Evolutionary conservation across 2,888 invertebrate genomes (phyloP), one percentile per base, ranked within the genome.

Genomic region (Allygus modestus): DNA sequence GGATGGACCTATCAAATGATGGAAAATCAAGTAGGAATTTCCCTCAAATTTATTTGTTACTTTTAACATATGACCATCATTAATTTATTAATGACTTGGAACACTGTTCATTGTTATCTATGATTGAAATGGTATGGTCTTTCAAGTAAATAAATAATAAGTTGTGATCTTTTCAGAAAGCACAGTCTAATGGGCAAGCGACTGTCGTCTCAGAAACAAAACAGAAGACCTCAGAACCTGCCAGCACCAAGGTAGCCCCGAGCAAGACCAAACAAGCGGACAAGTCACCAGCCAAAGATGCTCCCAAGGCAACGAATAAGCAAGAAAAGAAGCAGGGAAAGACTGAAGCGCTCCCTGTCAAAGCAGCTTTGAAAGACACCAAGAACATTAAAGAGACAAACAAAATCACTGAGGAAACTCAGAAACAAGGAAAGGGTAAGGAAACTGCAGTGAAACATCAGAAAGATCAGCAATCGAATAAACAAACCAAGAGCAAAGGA

Each of bases 401-500:
- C 51, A 84, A 86, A 41, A 81, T 43, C 2, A 28, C 54, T 12
- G 84, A 86, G 28, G 79, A 79, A 71, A 51, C 7, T 0, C 82
- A 84, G 58, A 86, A 86, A 41, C 86, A 84, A 69, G 86, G 81
- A 23, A 79, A 85, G 69, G 54, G 41, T 15, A 79, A 82, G 37
- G 83, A 86, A 33, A 82, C 73, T 37, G 61, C 54, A n/a, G 46
- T 11, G 15, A 86, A 73, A 81, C 61, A 15, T 86, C 87, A 83
- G 87, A 87, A 81, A 86, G 87, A 84, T 87, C 87, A 83, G 75
- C 84, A 83, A 69, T 87, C 88, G 85, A 87, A 86, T 75, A 87
- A 87, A 41, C 73, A 77, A 69, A 85, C 73, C 20, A 86, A 87
- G 92, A 92, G 91, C 88, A 94, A 94, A 91, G 95, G 95, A 89